Conservation (phyloP, 53 echinoderm and acorn worm species). For the Paelopatides confundens region DNA sequence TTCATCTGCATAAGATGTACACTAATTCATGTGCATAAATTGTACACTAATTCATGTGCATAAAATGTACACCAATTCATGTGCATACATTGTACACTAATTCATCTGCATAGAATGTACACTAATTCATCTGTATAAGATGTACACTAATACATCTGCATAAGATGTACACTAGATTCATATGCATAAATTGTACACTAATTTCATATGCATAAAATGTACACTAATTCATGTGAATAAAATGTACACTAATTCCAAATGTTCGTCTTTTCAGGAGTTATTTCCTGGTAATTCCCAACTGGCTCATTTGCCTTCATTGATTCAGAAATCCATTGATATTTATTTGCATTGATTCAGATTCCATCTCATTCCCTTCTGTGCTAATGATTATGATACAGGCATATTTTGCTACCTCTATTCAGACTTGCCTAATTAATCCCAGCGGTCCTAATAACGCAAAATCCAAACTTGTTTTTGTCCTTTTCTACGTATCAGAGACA, state of each 20-base stretch:
- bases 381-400: constrained; percentile 26
- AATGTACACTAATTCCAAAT: not conserved
- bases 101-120: no score
- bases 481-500: constrained; percentile 28
- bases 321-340: not conserved
- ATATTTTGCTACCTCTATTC: constrained; percentile 8
- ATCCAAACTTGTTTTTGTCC: constrained; percentile 30
- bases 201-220: no score
- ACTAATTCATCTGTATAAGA: no score
- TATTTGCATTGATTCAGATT: not conserved
- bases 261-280: not conserved
- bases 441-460: constrained; percentile 48
- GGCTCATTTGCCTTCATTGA: not conserved
- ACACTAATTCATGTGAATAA: not conserved
- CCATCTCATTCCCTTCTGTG: not conserved
- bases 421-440: constrained; percentile 52
- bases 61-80: no score
- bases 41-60: no score
- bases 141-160: no score
- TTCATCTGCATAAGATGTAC: no score
- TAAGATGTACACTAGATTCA: no score
- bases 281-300: not conserved
- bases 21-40: no score
- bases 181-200: no score
- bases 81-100: no score